Percentiles rank a stretch among this genome's conserved stretches.
phyloP scores from a whole-genome alignment of 2,113 vertebrate species.

The Gulo gulo region DNA sequence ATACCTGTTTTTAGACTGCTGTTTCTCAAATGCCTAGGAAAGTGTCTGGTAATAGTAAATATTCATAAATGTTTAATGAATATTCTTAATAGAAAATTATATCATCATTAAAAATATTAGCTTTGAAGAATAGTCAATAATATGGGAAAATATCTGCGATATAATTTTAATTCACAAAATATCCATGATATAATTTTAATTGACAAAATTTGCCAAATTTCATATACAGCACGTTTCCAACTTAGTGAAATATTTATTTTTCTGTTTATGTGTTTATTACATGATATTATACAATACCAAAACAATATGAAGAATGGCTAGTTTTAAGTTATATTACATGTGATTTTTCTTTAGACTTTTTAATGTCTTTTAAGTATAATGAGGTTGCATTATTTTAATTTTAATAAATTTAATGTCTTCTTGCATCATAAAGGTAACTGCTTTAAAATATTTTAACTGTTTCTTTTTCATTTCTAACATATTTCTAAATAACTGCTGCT shows the following conservation, averaged over 20 bases:
- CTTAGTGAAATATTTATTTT: background rate
- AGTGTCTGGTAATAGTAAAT: background rate
- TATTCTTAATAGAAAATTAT: background rate
- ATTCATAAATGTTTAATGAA: background rate
- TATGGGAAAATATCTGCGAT: background rate
- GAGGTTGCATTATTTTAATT: background rate
- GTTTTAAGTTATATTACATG: background rate
- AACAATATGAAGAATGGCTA: background rate
- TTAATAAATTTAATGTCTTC: background rate
- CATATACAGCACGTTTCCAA: background rate
- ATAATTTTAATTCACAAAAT: background rate
- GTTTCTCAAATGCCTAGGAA: background rate
- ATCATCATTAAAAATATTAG: background rate
- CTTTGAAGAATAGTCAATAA: background rate
- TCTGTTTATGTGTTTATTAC: background rate
- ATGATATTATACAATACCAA: background rate
- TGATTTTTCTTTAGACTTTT: background rate
- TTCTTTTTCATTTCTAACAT: background rate
- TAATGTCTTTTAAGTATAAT: background rate
- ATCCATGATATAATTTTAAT: background rate
- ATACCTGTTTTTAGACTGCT: background rate
- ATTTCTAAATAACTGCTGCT: background rate
- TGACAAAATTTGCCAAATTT: background rate
- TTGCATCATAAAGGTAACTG: background rate
- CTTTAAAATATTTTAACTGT: background rate